phyloP scores from a whole-genome alignment of 2,113 vertebrate species.

The Macrotus californicus region DNA sequence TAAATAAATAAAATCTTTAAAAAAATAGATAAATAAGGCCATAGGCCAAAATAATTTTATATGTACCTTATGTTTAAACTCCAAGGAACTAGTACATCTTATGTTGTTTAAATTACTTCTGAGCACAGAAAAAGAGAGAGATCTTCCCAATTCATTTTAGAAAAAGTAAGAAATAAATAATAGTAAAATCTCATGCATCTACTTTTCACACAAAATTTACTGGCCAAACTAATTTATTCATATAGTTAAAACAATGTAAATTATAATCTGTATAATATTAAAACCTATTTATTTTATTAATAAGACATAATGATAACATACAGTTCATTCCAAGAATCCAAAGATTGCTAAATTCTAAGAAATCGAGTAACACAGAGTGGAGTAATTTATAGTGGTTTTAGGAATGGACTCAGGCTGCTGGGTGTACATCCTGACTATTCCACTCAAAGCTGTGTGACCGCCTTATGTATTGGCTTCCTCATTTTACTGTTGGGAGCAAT shows the following conservation, averaged over 20 bases:
- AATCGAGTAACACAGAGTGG: not conserved
- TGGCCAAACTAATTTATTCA: not conserved
- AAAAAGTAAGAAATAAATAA: not conserved
- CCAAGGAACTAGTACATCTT: not conserved
- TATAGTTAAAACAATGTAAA: not conserved
- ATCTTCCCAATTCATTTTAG: not conserved
- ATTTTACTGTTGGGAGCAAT: slow-evolving; percentile 6
- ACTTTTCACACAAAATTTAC: not conserved
- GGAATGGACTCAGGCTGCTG: not conserved
- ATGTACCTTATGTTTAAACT: not conserved
- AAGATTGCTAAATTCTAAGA: not conserved
- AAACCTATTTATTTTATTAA: not conserved
- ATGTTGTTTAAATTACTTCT: not conserved
- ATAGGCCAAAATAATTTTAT: not conserved
- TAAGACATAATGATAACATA: not conserved
- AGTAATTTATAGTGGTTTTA: not conserved
- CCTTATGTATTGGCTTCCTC: not conserved
- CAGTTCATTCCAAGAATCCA: not conserved
- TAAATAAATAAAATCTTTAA: too few relatives aligned
- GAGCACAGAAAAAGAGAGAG: not conserved
- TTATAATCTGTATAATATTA: not conserved
- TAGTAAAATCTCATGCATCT: not conserved
- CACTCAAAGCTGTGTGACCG: not conserved
- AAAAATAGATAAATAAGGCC: too few relatives aligned
- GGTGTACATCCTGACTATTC: not conserved